Evolutionary conservation across 2,888 invertebrate genomes (phyloP).

Genomic region (Tiliacea citrago): DNA sequence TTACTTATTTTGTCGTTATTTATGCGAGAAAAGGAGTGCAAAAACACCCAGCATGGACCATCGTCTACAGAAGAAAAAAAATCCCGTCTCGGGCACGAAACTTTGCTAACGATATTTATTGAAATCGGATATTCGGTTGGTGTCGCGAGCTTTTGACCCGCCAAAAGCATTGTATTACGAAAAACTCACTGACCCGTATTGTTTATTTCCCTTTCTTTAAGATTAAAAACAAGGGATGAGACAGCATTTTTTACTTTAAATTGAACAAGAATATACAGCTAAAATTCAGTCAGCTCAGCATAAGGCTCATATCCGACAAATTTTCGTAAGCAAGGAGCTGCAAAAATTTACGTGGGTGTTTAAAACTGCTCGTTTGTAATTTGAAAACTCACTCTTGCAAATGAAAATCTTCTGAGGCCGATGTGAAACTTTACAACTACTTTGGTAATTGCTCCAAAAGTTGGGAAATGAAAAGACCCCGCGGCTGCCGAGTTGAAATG

Average conservation of each 20-base stretch:
- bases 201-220: constrained; percentile 49
- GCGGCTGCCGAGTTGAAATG: constrained; percentile 76
- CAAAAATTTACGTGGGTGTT: constrained; percentile 50
- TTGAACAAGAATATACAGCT: constrained; percentile 27
- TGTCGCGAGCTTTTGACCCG: constrained; percentile 60
- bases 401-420: constrained; percentile 80
- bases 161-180: constrained; percentile 62
- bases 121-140: constrained; percentile 61
- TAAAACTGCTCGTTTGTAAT: constrained; percentile 76
- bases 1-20: not conserved
- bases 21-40: not conserved
- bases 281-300: constrained; percentile 13
- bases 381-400: constrained; percentile 79
- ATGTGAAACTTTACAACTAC: constrained; percentile 84
- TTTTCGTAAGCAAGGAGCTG: constrained; percentile 34
- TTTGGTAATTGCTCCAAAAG: constrained; percentile 86
- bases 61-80: constrained; percentile 19
- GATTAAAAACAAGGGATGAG: constrained; percentile 51
- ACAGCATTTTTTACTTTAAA: constrained; percentile 38
- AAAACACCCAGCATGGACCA: constrained; percentile 3
- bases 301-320: constrained; percentile 23
- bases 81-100: constrained; percentile 36
- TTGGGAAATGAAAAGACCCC: constrained; percentile 80
- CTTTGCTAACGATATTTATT: constrained; percentile 65
- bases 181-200: constrained; percentile 60